These are phyloP conservation scores for Tipula lateralis DNA, from an alignment of 2,888 invertebrate species.

Conservation along the genomic window DNA sequence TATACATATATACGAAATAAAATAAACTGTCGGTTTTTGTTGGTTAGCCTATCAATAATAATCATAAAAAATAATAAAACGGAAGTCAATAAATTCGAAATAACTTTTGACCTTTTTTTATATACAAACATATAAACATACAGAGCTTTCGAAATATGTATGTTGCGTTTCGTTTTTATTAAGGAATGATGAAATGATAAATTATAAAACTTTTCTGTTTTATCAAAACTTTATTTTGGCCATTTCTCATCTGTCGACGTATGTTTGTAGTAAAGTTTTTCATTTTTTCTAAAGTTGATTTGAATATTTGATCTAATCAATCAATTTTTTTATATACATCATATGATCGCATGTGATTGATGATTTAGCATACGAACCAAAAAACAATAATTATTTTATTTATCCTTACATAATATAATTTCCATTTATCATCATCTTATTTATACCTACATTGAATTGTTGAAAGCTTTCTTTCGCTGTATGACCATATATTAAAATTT, in stretches of 20 bases:
- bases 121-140: background rate
- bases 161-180: background rate
- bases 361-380: background rate
- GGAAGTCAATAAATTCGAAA: background rate
- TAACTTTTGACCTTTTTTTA: background rate
- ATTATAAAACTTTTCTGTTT: background rate
- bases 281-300: background rate
- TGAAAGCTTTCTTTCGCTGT: background rate
- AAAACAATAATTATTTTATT: background rate
- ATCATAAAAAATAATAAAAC: background rate
- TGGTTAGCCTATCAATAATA: background rate
- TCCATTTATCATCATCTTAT: background rate
- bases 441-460: background rate
- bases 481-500: too few relatives aligned
- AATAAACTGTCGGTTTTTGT: background rate
- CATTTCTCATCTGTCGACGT: background rate
- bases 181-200: background rate
- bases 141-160: background rate
- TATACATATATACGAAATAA: background rate
- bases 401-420: background rate
- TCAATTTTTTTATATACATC: background rate
- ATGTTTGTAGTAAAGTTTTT: background rate
- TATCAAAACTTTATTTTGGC: background rate
- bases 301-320: conserved; percentile 19
- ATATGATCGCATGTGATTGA: background rate